Conservation (phyloP, 1,140 invertebrate genomes). For the Rhagoletis pomonella region DNA sequence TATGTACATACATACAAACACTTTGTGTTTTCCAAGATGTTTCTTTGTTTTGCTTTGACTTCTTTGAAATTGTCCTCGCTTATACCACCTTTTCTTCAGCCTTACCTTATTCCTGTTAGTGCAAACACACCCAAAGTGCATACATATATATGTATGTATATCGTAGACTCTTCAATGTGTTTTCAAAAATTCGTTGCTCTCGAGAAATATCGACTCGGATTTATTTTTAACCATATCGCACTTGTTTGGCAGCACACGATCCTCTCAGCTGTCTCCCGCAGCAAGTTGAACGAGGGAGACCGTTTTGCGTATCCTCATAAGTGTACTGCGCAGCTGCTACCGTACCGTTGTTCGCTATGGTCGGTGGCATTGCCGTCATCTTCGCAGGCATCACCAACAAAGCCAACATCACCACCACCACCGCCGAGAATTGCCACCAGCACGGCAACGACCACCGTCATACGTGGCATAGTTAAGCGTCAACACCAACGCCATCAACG, state of each 20-base stretch:
- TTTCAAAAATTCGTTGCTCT: background rate
- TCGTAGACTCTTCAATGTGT: background rate
- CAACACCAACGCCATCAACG: constrained; percentile 22
- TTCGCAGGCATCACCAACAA: background rate
- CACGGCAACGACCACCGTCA: constrained; percentile 12
- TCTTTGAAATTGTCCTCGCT: constrained; percentile 9
- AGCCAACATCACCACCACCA: background rate
- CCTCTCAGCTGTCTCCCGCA: constrained; percentile 45
- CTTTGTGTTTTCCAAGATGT: background rate
- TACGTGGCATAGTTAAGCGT: constrained; percentile 41
- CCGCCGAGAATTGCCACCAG: background rate
- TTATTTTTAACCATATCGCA: constrained; percentile 48
- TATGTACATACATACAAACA: background rate
- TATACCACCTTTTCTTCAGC: background rate
- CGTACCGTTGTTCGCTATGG: background rate
- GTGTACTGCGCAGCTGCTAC: constrained; percentile 29
- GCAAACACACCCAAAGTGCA: background rate
- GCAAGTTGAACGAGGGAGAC: constrained; percentile 23
- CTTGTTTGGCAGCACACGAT: constrained; percentile 40
- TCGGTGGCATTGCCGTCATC: background rate
- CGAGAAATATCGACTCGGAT: constrained; percentile 19
- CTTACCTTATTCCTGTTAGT: background rate
- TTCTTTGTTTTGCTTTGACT: constrained; percentile 16
- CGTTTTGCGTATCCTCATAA: constrained; percentile 1
- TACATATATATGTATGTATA: background rate